phyloP scores from a whole-genome alignment of 2,888 invertebrate species.

The Resseliella maxima region DNA sequence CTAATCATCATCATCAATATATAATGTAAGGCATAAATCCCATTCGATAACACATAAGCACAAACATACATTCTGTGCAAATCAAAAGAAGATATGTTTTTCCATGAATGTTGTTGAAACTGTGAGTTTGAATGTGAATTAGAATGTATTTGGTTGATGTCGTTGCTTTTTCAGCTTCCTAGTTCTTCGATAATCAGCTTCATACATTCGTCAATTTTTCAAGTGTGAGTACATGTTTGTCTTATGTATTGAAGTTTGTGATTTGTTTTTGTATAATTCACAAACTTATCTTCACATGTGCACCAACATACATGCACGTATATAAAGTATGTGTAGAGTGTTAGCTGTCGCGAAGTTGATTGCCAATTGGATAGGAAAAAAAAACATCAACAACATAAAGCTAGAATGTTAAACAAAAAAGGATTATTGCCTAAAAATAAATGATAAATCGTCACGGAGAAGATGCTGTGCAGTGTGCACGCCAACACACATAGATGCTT shows the following conservation, averaged over 20 bases:
- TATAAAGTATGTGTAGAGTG: not conserved
- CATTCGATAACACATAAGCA: not conserved
- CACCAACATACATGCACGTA: not conserved
- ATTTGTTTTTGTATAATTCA: constrained; percentile 51
- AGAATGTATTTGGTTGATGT: not conserved
- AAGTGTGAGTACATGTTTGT: constrained; percentile 26
- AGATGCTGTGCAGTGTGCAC: not conserved
- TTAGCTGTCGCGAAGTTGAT: not conserved
- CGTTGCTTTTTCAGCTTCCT: not conserved
- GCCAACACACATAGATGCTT: not conserved
- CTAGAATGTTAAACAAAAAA: constrained; percentile 51
- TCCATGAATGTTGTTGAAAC: not conserved
- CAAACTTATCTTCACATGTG: constrained; percentile 45
- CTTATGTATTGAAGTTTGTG: constrained; percentile 55
- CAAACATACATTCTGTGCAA: not conserved
- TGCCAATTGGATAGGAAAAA: not conserved
- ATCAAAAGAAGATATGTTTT: not conserved
- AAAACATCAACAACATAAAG: not conserved
- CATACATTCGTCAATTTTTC: not conserved
- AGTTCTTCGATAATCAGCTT: constrained; percentile 17
- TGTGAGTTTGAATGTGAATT: not conserved
- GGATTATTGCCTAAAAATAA: constrained; percentile 49
- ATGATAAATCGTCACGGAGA: constrained; percentile 25
- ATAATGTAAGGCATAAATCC: constrained; percentile 25
- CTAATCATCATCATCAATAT: constrained; percentile 56